phyloP scores from a whole-genome alignment of 2,797 vertebrate species.

The Megaceryle alcyon region DNA sequence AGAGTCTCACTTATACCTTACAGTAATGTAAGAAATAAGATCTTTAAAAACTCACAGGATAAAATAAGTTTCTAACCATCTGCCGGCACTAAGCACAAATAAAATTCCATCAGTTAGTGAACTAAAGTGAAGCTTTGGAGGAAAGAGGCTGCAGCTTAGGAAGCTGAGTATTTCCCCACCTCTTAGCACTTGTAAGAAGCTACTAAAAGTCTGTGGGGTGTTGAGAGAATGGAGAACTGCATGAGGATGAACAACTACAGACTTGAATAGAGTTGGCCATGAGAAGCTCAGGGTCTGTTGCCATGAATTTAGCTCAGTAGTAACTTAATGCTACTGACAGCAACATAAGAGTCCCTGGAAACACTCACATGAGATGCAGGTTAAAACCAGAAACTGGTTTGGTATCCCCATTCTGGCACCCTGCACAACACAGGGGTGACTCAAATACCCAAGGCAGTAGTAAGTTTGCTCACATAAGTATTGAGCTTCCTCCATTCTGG shows the following conservation, averaged over 20 bases:
- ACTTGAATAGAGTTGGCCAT: neutral
- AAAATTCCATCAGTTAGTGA: neutral
- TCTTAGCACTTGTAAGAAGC: neutral
- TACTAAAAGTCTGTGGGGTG: neutral
- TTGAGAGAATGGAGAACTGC: too few species aligned
- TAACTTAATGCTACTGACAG: accelerated
- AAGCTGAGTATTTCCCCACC: neutral
- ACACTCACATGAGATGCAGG: neutral
- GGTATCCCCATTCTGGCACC: neutral
- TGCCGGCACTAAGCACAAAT: neutral
- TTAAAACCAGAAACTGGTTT: neutral
- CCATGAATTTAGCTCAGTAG: neutral
- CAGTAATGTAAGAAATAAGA: neutral
- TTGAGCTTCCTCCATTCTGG: neutral
- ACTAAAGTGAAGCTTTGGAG: neutral
- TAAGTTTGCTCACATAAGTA: neutral
- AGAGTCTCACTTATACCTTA: neutral
- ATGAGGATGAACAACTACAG: neutral
- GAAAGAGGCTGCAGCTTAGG: neutral
- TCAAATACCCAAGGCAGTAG: neutral
- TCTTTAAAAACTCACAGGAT: neutral
- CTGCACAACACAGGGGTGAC: neutral
- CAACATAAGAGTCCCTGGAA: neutral
- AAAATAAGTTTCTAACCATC: neutral
- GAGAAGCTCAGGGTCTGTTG: neutral